These are phyloP conservation scores for Aphelinus certus DNA, from an alignment of 1,140 invertebrate species.

Conservation along the genomic window DNA sequence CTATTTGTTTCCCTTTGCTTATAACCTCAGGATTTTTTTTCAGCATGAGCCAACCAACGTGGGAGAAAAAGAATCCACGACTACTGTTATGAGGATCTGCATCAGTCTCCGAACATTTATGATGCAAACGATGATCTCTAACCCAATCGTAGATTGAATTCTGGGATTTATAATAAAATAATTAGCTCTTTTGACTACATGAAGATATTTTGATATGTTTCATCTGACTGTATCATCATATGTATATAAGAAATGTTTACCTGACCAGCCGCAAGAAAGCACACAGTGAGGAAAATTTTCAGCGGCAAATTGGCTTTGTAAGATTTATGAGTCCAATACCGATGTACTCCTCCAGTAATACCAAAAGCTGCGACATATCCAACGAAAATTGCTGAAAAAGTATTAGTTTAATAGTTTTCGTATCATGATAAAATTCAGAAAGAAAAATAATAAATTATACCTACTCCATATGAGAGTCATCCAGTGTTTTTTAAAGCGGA, in stretches of 20 bases:
- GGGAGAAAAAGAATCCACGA: slow-evolving; percentile 90
- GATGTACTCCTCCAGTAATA: slow-evolving; percentile 85
- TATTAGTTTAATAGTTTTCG: neutral
- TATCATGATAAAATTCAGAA: neutral
- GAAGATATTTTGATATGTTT: too few relatives aligned
- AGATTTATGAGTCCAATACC: slow-evolving; percentile 84
- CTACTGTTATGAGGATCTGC: slow-evolving; percentile 89
- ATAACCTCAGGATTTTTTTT: slow-evolving; percentile 86
- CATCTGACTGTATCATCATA: neutral
- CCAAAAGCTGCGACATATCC: slow-evolving; percentile 71
- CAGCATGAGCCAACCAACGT: slow-evolving; percentile 89
- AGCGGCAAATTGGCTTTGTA: slow-evolving; percentile 84
- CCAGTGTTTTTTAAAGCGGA: slow-evolving; percentile 21
- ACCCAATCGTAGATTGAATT: too few relatives aligned
- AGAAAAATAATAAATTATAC: slow-evolving; percentile 35
- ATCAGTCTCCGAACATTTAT: slow-evolving; percentile 76
- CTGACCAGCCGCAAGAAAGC: slow-evolving; percentile 79
- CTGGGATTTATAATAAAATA: too few relatives aligned
- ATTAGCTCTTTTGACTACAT: too few relatives aligned
- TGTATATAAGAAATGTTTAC: slow-evolving; percentile 58
- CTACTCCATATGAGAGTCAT: slow-evolving; percentile 24
- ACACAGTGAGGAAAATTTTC: slow-evolving; percentile 74
- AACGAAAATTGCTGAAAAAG: slow-evolving; percentile 59
- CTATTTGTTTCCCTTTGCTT: slow-evolving; percentile 75
- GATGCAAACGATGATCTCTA: too few relatives aligned